These are phyloP conservation scores for Dendrolimus kikuchii DNA, from an alignment of 1,140 invertebrate species.

Conservation along the genomic window DNA sequence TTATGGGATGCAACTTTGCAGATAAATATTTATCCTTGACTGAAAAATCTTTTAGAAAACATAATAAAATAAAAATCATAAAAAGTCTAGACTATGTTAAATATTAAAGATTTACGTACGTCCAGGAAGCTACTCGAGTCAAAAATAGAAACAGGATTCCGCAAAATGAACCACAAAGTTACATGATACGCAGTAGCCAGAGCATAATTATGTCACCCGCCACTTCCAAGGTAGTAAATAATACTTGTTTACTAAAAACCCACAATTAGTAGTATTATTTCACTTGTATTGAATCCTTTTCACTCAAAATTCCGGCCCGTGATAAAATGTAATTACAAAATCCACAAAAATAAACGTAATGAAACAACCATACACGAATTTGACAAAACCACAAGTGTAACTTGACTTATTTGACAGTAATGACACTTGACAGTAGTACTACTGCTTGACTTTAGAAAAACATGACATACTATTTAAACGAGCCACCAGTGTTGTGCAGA, in stretches of 20 bases:
- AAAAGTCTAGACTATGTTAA: not conserved
- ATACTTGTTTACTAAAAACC: slow-evolving; percentile 23
- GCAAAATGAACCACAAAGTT: slow-evolving; percentile 63
- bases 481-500: no score
- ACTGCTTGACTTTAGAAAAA: no score
- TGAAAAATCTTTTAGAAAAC: not conserved
- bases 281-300: slow-evolving; percentile 19
- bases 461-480: no score
- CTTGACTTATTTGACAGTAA: no score
- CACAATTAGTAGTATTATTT: slow-evolving; percentile 15
- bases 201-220: slow-evolving; percentile 35
- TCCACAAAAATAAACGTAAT: slow-evolving; percentile 23
- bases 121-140: slow-evolving; percentile 31
- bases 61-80: not conserved
- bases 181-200: slow-evolving; percentile 56
- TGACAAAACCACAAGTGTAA: no score
- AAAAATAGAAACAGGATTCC: slow-evolving; percentile 53
- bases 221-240: slow-evolving; percentile 19
- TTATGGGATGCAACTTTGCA: not conserved
- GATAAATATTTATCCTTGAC: not conserved
- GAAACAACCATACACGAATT: slow-evolving; percentile 28
- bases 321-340: slow-evolving; percentile 21
- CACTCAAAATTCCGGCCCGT: slow-evolving; percentile 23
- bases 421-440: no score
- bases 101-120: slow-evolving; percentile 27